Evolutionary conservation across 1,140 invertebrate species (phyloP), one percentile per base, ranked within the genome.

Genomic region (Fopius arisanus): DNA sequence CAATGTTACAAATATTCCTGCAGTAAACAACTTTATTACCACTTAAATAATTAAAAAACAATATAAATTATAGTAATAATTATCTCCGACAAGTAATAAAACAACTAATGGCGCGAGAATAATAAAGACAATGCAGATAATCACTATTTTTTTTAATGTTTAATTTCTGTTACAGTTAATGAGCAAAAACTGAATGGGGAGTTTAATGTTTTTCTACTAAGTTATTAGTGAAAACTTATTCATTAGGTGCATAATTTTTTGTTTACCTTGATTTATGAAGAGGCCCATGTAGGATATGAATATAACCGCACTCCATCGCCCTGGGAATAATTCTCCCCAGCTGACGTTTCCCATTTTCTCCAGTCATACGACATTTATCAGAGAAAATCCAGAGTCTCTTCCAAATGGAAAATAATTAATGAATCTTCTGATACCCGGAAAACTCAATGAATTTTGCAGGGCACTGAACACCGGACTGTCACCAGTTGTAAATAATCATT

Each of bases 1-100:
- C 77, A 94, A 94, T 62, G 94, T 97, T 16, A 98, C 94, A 77
- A 98, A 91, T 76, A 98, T 94, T 80, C 96, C 96, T 98, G 78
- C 12, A 90, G 90, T 68, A 77, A 75, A 33, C 76, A n/a, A 59
- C 78, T 37, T 33, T 16, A 69, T 51, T 23, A 51, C 31, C 37
- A 54, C 6, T 66, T 7, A 59, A 70, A 63, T 67, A 70, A 70
- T 79, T 78, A 77, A 62, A 63, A 70, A 70, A 62, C 14, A n/a
- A n/a, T n/a, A n/a, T n/a, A n/a, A n/a, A n/a, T n/a, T n/a, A n/a
- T n/a, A n/a, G n/a, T n/a, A n/a, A n/a, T n/a, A n/a, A n/a, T n/a
- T n/a, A n/a, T n/a, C n/a, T n/a, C n/a, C n/a, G n/a, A n/a, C n/a
- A n/a, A n/a, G n/a, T n/a, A n/a, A n/a, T n/a, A n/a, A n/a, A n/a